Evolutionary conservation across 2,113 vertebrate genomes (phyloP).

Genomic region (Oreotrochilus melanogaster): DNA sequence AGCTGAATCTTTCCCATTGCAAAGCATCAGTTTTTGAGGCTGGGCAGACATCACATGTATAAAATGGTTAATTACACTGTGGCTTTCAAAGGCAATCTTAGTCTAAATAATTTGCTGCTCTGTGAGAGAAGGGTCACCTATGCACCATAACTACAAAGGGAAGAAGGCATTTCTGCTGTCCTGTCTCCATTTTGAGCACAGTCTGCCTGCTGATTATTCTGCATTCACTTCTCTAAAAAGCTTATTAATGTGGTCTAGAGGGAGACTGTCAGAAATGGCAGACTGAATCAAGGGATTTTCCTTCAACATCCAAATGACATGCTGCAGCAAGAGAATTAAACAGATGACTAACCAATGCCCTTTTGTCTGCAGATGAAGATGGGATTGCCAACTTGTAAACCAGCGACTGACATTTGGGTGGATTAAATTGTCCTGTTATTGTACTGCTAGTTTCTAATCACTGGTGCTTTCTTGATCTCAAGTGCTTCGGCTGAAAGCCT

Average conservation of each 20-base stretch:
- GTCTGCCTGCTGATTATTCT: slow-evolving; percentile 79
- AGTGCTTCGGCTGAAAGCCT: slow-evolving; percentile 73
- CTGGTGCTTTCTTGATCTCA: slow-evolving; percentile 76
- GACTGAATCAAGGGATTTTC: slow-evolving; percentile 84
- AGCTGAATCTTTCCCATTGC: slow-evolving; percentile 4
- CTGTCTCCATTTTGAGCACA: slow-evolving; percentile 74
- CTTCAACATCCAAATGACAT: slow-evolving; percentile 83
- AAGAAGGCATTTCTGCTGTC: slow-evolving; percentile 54
- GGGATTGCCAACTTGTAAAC: slow-evolving; percentile 82
- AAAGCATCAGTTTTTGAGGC: slow-evolving; percentile 27
- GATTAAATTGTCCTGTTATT: slow-evolving; percentile 81
- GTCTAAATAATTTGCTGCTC: slow-evolving; percentile 32
- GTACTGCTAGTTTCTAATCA: slow-evolving; percentile 78
- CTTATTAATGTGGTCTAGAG: slow-evolving; percentile 86
- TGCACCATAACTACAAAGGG: slow-evolving; percentile 48
- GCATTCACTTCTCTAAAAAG: slow-evolving; percentile 79
- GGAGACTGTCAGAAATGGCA: slow-evolving; percentile 87
- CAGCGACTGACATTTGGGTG: slow-evolving; percentile 82
- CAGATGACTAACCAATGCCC: slow-evolving; percentile 86
- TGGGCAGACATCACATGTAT: background rate
- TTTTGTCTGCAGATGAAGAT: slow-evolving; percentile 83
- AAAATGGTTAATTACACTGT: slow-evolving; percentile 51
- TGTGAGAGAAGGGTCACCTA: slow-evolving; percentile 58
- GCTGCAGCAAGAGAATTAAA: slow-evolving; percentile 83
- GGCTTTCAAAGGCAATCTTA: slow-evolving; percentile 62